phyloP scores from a whole-genome alignment of 2,888 invertebrate species.

The Smittia sp. region DNA sequence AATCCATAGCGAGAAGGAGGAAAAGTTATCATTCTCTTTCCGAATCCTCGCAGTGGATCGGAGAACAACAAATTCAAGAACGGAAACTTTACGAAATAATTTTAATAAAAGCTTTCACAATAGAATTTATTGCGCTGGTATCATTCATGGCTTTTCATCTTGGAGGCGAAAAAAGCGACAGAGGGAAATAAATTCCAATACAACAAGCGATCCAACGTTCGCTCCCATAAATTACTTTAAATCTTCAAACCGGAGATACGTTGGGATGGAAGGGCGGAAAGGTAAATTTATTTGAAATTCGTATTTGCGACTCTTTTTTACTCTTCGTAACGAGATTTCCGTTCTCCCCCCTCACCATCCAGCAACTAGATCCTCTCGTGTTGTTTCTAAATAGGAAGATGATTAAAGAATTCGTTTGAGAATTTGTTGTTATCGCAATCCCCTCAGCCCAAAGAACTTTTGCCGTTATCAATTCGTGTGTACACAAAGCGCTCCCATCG shows the following conservation, averaged over 20 bases:
- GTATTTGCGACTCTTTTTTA: not conserved
- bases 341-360: not conserved
- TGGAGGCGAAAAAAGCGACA: not conserved
- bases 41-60: not conserved
- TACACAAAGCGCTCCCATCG: constrained; percentile 16
- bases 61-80: not conserved
- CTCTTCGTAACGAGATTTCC: constrained; percentile 21
- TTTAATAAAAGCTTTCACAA: constrained; percentile 30
- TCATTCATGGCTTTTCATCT: constrained; percentile 11
- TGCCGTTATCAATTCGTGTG: constrained; percentile 8
- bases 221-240: constrained; percentile 32
- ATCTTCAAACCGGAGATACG: constrained; percentile 27
- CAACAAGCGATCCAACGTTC: constrained; percentile 19
- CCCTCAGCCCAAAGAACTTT: not conserved
- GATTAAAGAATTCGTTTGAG: not conserved
- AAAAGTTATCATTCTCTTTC: not conserved
- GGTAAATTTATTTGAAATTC: constrained; percentile 22
- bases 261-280: constrained; percentile 22
- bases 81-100: constrained; percentile 19
- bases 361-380: not conserved
- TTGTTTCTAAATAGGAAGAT: not conserved
- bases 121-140: constrained; percentile 6
- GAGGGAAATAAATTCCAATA: constrained; percentile 18
- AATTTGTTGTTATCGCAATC: not conserved
- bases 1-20: not conserved